Conservation (phyloP, 2,888 invertebrate genomes). For the Dysmachus trigonus region DNA sequence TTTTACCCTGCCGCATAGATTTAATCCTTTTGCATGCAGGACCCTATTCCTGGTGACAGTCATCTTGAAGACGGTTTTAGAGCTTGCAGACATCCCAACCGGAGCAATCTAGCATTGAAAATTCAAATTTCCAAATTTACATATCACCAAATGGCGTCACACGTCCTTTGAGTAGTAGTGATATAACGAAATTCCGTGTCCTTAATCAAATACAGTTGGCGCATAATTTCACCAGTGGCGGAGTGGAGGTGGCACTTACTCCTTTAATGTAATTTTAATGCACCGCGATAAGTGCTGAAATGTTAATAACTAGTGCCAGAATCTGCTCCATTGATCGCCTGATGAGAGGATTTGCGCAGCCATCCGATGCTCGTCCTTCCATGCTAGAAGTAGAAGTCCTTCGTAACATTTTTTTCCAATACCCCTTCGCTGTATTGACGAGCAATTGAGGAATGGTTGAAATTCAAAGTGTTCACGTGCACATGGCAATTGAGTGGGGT, state of each 20-base stretch:
- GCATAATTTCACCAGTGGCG: not conserved
- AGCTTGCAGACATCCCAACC: not conserved
- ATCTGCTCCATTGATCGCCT: not conserved
- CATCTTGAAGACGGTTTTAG: not conserved
- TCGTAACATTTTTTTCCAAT: not conserved
- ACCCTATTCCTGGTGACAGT: not conserved
- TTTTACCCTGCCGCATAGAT: not conserved
- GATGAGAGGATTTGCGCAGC: not conserved
- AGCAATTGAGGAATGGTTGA: not conserved
- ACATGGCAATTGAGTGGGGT: not conserved
- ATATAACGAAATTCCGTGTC: not conserved
- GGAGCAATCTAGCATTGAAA: not conserved
- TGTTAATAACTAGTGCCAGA: not conserved
- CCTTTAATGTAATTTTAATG: conserved; percentile 17
- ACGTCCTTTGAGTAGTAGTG: not conserved
- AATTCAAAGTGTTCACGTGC: not conserved
- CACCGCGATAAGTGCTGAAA: not conserved
- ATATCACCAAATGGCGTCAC: not conserved
- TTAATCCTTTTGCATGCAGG: not conserved
- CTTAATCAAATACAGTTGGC: conserved; percentile 6
- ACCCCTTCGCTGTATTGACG: not conserved
- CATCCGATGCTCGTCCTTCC: not conserved
- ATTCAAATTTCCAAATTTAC: conserved; percentile 19
- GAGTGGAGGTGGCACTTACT: not conserved
- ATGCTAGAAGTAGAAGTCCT: not conserved